Evolutionary conservation across 2,888 invertebrate species (phyloP), one percentile per base, ranked within the genome.

Genomic region (Chesias legatella): DNA sequence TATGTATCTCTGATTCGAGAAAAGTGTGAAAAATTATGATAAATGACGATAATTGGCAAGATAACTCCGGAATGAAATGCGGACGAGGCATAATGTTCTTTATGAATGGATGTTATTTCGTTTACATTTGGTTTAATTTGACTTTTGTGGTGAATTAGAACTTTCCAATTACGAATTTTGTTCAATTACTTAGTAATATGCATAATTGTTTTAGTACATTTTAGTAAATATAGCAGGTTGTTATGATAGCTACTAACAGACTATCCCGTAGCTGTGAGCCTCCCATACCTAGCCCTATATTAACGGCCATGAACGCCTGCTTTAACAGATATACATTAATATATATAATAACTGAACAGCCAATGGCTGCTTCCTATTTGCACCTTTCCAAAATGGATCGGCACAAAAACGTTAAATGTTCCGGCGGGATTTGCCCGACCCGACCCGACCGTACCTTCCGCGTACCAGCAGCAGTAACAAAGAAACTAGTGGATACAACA

Each of bases 401-500:
- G 10, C 7, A 41, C 43, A 47, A 35, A 48, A 43, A 38, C 38
- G 30, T 33, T 26, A 45, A 48, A 44, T 42, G 27, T 42, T 46
- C 42, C 26, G 37, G 29, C 20, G 33, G 44, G 47, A 44, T 38
- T 43, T n/a, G n/a, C n/a, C n/a, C n/a, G n/a, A n/a, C n/a, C n/a
- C n/a, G n/a, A 28, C 34, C 34, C 43, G 28, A 36, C 39, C 33
- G 45, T 38, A 38, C 44, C 21, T 43, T 33, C 30, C 29, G n/a
- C n/a, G n/a, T n/a, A n/a, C n/a, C n/a, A n/a, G n/a, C n/a, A n/a
- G n/a, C n/a, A n/a, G 42, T 44, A 33, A 55, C 55, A 55, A 79
- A 78, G 71, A 62, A 74, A 71, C 73, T 70, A 68, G 78, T 74
- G 75, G 66, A 75, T 78, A 78, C 71, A 79, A 79, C 79, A 79